A percentile compares a stretch with the other conserved stretches of the same genome.
Conservation (phyloP, 2,888 invertebrate species). For the Siphonodentalium dalli region DNA sequence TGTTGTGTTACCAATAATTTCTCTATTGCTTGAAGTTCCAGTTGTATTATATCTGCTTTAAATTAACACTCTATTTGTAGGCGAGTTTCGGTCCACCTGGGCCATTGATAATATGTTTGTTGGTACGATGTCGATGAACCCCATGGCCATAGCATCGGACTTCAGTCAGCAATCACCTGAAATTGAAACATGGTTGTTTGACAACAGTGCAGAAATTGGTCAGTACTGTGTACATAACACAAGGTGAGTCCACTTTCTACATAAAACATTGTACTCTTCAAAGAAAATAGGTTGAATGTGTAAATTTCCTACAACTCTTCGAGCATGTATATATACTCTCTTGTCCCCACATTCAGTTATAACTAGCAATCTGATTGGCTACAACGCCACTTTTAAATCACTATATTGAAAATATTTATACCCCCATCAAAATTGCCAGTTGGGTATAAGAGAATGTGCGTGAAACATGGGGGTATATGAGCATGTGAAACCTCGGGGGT, state of each 20-base stretch:
- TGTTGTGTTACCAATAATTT: background rate
- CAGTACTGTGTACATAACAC: conserved; percentile 55
- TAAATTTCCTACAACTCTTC: no score
- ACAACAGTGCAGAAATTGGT: conserved; percentile 60
- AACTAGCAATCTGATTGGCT: no score
- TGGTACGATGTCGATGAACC: conserved; percentile 59
- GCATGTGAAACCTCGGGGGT: no score
- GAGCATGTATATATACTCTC: no score
- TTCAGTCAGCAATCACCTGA: conserved; percentile 47
- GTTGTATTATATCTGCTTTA: background rate
- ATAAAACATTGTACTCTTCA: no score
- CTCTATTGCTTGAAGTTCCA: background rate
- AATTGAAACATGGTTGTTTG: conserved; percentile 62
- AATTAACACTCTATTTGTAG: conserved; percentile 31
- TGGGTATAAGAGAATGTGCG: no score
- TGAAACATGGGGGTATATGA: no score
- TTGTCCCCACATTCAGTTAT: no score
- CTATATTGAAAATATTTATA: no score
- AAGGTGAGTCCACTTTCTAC: conserved; percentile 41
- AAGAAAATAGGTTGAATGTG: no score
- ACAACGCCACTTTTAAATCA: no score
- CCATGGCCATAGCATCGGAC: conserved; percentile 57
- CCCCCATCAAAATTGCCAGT: no score
- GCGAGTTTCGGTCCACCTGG: conserved; percentile 62
- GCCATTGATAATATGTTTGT: conserved; percentile 64